Evolutionary conservation across 2,888 invertebrate genomes (phyloP).

Genomic region (Lutraria lutraria): DNA sequence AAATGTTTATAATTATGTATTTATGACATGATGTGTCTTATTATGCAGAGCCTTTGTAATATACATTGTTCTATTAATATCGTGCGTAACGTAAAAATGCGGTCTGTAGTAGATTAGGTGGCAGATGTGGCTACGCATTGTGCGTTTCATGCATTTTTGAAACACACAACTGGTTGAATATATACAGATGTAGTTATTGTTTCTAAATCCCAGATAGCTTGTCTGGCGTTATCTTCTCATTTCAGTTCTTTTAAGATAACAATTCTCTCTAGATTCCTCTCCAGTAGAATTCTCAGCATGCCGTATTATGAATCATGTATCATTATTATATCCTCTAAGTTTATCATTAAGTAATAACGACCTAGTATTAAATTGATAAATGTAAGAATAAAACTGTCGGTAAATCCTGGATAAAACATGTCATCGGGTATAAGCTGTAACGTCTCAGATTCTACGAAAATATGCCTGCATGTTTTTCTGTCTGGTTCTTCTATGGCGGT

Average conservation of each 20-base stretch:
- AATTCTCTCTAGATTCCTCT: neutral
- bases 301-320: neutral
- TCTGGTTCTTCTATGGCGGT: neutral
- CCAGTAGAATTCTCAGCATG: neutral
- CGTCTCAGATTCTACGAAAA: neutral
- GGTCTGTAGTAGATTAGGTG: no score
- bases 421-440: neutral
- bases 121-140: neutral
- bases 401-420: neutral
- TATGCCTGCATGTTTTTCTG: neutral
- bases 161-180: neutral
- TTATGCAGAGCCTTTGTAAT: no score
- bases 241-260: slow-evolving; percentile 5
- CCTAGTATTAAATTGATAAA: neutral
- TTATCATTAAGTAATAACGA: neutral
- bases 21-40: no score
- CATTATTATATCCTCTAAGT: neutral
- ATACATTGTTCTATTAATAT: no score
- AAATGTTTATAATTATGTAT: no score
- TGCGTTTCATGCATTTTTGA: neutral
- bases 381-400: neutral
- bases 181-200: neutral
- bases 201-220: neutral
- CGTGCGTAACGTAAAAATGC: no score
- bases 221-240: neutral